phyloP scores from a whole-genome alignment of 1,140 invertebrate genomes.

The Linepithema humile region DNA sequence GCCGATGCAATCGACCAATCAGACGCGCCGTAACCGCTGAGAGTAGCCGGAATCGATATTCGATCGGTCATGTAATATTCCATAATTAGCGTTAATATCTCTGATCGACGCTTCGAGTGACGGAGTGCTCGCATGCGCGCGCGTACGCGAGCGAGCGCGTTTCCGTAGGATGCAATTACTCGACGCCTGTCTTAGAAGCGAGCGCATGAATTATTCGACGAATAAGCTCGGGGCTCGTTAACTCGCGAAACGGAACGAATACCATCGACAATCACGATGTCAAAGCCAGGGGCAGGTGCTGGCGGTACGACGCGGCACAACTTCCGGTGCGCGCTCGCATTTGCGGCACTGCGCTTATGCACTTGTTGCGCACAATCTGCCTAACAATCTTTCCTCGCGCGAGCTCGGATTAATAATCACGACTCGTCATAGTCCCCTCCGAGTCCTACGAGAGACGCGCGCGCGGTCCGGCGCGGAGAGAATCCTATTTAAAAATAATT shows the following conservation, averaged over 20 bases:
- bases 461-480: constrained; percentile 67
- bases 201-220: constrained; percentile 70
- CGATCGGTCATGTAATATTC: constrained; percentile 14
- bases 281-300: constrained; percentile 68
- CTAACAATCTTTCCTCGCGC: constrained; percentile 71
- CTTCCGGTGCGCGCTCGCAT: constrained; percentile 74
- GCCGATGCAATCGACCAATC: neutral
- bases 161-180: constrained; percentile 68
- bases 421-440: constrained; percentile 65
- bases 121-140: neutral
- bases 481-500: constrained; percentile 84
- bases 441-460: constrained; percentile 67
- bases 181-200: constrained; percentile 59
- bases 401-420: constrained; percentile 81
- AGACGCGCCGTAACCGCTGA: neutral
- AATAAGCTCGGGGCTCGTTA: constrained; percentile 58
- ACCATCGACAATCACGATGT: constrained; percentile 72
- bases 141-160: neutral
- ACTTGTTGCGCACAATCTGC: constrained; percentile 69
- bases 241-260: constrained; percentile 61
- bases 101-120: constrained; percentile 40
- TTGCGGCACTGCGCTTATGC: constrained; percentile 39
- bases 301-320: constrained; percentile 64
- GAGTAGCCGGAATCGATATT: neutral
- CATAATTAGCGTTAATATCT: constrained; percentile 62